A percentile compares a stretch with the other conserved stretches of the same genome.
These are phyloP conservation scores for Xestoiulus laeticollis DNA, from an alignment of 2,888 invertebrate species.

Conservation along the genomic window DNA sequence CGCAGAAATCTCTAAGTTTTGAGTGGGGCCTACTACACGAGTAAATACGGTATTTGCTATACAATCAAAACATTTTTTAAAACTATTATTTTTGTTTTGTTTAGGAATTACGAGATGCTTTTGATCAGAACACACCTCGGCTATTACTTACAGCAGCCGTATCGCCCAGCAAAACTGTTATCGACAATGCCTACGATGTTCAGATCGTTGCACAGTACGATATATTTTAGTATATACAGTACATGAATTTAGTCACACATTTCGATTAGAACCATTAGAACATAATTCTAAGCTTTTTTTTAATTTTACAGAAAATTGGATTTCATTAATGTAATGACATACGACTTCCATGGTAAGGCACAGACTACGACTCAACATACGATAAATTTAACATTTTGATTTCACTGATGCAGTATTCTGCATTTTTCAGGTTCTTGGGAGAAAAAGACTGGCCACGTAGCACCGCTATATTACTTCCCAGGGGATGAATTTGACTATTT, in stretches of 20 bases:
- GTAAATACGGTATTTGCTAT: no score
- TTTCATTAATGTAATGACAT: conserved; percentile 86
- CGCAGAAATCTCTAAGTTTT: no score
- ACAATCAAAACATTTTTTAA: no score
- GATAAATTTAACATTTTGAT: no score
- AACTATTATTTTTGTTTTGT: no score
- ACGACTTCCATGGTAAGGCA: conserved; percentile 77
- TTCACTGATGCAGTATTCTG: background rate
- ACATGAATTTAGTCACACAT: background rate
- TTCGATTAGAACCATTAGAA: background rate
- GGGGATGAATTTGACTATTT: conserved; percentile 56
- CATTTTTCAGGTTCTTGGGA: conserved; percentile 76
- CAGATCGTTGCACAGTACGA: conserved; percentile 60
- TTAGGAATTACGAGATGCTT: conserved; percentile 74
- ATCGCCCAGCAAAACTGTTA: conserved; percentile 90
- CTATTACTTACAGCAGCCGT: conserved; percentile 82
- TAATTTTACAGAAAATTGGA: conserved; percentile 67
- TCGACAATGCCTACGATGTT: conserved; percentile 85
- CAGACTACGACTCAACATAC: background rate
- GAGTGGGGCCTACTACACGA: no score
- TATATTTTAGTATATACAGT: background rate
- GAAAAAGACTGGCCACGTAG: conserved; percentile 79
- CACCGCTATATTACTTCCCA: conserved; percentile 71
- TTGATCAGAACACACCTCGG: conserved; percentile 72
- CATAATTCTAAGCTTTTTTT: background rate